Evolutionary conservation across 2,888 invertebrate species (phyloP).

Genomic region (Geophilus truncorum): DNA sequence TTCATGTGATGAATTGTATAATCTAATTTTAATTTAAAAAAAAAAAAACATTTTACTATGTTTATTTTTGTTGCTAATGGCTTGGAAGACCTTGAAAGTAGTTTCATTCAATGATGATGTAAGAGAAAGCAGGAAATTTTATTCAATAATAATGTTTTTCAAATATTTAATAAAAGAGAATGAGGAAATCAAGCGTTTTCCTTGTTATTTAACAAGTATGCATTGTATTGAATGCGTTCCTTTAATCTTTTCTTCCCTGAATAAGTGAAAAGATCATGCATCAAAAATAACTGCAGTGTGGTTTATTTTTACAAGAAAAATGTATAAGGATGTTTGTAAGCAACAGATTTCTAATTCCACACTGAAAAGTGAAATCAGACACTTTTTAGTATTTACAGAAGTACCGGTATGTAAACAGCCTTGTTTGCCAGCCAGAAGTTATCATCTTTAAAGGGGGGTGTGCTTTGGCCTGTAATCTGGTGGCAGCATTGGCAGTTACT

Average conservation of each 20-base stretch:
- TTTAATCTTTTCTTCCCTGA: neutral
- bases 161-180: neutral
- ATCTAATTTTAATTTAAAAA: neutral
- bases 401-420: too few species aligned
- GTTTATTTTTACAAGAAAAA: neutral
- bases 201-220: neutral
- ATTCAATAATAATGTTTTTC: neutral
- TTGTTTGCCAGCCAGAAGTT: too few species aligned
- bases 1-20: neutral
- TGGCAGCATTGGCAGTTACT: too few species aligned
- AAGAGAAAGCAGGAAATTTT: slow-evolving; percentile 13
- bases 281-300: neutral
- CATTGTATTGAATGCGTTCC: neutral
- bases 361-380: neutral
- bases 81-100: neutral
- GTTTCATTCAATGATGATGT: neutral
- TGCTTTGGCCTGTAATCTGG: too few species aligned
- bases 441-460: too few species aligned
- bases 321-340: neutral
- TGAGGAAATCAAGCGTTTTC: neutral
- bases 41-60: neutral
- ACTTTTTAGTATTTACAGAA: too few species aligned
- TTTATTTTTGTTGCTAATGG: neutral
- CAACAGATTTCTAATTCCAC: slow-evolving; percentile 10
- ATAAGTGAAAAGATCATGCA: neutral